Conservation (phyloP, 35 echinoderm and acorn worm genomes). For the Lytechinus pictus region DNA sequence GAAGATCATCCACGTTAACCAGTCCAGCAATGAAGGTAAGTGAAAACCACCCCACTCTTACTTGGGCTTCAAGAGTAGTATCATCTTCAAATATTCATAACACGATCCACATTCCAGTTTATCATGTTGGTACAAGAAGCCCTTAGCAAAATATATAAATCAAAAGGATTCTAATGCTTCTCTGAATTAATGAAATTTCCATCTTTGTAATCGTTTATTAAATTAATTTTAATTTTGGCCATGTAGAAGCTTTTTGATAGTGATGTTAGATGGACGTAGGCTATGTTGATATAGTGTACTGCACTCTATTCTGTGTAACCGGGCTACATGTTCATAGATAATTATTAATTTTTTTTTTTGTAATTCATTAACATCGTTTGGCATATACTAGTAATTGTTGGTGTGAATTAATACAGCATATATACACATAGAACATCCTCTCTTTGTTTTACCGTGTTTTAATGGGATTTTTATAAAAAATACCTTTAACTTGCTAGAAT, state of each 20-base stretch:
- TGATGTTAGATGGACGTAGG: too few species aligned
- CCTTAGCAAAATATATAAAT: too few species aligned
- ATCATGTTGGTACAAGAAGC: too few species aligned
- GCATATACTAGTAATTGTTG: background rate
- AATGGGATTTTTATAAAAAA: background rate
- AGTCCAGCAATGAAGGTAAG: slow-evolving; percentile 37
- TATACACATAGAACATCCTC: background rate
- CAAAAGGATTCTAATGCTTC: too few species aligned
- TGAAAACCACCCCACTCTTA: background rate
- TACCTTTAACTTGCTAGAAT: background rate
- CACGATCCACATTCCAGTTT: too few species aligned
- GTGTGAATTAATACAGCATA: background rate
- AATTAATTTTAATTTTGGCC: too few species aligned
- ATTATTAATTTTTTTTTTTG: background rate
- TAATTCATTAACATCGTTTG: background rate
- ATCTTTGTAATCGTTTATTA: too few species aligned
- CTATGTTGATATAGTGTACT: too few species aligned
- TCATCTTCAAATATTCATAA: background rate
- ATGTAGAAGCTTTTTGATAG: too few species aligned
- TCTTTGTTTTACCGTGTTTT: background rate
- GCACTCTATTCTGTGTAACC: too few species aligned
- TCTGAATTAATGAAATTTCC: too few species aligned
- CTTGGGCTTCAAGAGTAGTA: background rate
- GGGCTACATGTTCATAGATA: too few species aligned
- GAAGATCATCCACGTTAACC: slow-evolving; percentile 13